Base-by-base conservation (phyloP, 2,113 vertebrate species). In the Eulemur macaco region DNA sequence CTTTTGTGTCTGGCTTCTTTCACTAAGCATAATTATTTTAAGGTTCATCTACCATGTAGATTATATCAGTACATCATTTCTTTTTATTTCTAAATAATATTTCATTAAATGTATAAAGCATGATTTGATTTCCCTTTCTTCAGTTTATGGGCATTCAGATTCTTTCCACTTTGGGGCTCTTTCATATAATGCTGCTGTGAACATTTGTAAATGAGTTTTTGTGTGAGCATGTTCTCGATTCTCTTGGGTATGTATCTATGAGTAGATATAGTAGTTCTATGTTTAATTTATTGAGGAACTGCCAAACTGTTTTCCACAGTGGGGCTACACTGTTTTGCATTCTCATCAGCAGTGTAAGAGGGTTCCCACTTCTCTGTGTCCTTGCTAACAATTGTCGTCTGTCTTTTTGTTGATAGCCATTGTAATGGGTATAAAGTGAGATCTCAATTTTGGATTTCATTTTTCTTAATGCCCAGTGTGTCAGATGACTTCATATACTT, bases 61-160 rank as follows among this genome's bases (percentile, higher is more conserved):
- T 21, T 45, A 2, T 15, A 66, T 92, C 8, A 54, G 20, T 3
- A 31, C 7, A 18, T 77, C 9, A 2, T 42, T 92, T 84, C n/a
- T 68, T 88, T 66, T 78, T n/a, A 63, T 42, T 92, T 96, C 18
- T 27, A 74, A 56, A n/a, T 60, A 15, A n/a, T 63, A n/a, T 23
- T 58, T 74, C 6, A 23, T 27, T 71, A 29, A 50, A 42, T 50
- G 52, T 50, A 15, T n/a, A 23, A 91, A 63, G 20, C n/a, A 74
- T 9, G 64, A 1, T 66, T 74, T 74, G 17, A 27, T 23, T 54
- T 78, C 45, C 8, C 20, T 12, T 76, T 83, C 20, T 31, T 86
- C 50, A 13, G 34, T 12, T 86, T 15, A 15, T 34, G 27, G n/a
- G 1, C 8, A 29, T 86, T 94, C 25, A 37, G 6, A 6, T 34